These are phyloP conservation scores for Tetrapedia diversipes DNA, from an alignment of 2,888 invertebrate genomes.

Conservation along the genomic window DNA sequence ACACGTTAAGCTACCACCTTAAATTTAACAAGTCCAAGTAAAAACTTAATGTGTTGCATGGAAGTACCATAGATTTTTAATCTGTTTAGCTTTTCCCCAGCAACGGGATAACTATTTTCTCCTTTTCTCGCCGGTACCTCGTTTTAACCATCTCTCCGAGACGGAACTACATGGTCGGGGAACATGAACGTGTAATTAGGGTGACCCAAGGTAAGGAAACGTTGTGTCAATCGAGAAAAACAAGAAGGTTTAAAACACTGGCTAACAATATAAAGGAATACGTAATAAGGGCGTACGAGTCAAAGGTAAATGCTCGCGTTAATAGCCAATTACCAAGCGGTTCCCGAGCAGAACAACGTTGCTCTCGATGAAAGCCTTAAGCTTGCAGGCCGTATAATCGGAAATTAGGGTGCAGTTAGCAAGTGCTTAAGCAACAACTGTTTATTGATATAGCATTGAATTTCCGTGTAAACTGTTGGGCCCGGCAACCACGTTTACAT, in stretches of 20 bases:
- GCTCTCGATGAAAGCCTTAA: slow-evolving; percentile 36
- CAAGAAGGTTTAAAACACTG: slow-evolving; percentile 8
- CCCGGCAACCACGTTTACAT: not conserved
- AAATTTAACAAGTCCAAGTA: not conserved
- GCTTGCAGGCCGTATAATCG: slow-evolving; percentile 42
- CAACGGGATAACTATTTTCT: not conserved
- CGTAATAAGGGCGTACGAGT: slow-evolving; percentile 25
- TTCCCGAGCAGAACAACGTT: slow-evolving; percentile 25
- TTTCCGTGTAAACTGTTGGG: slow-evolving; percentile 26
- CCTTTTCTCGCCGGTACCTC: not conserved
- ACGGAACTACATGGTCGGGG: slow-evolving; percentile 1
- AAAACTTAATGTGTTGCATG: not conserved
- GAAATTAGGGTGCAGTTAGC: slow-evolving; percentile 48
- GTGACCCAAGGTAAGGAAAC: not conserved
- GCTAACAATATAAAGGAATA: slow-evolving; percentile 31
- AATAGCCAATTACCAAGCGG: slow-evolving; percentile 48
- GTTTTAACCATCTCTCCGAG: slow-evolving; percentile 13
- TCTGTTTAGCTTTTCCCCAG: not conserved
- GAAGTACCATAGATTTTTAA: slow-evolving; percentile 20
- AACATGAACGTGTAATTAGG: slow-evolving; percentile 25
- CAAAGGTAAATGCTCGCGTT: slow-evolving; percentile 42
- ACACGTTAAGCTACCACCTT: not conserved
- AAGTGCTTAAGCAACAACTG: slow-evolving; percentile 46
- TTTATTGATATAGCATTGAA: slow-evolving; percentile 46
- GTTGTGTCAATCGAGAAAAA: slow-evolving; percentile 22